Percentiles rank a stretch among this genome's conserved stretches.
phyloP scores from a whole-genome alignment of 2,113 vertebrate species.

The Chunga burmeisteri region DNA sequence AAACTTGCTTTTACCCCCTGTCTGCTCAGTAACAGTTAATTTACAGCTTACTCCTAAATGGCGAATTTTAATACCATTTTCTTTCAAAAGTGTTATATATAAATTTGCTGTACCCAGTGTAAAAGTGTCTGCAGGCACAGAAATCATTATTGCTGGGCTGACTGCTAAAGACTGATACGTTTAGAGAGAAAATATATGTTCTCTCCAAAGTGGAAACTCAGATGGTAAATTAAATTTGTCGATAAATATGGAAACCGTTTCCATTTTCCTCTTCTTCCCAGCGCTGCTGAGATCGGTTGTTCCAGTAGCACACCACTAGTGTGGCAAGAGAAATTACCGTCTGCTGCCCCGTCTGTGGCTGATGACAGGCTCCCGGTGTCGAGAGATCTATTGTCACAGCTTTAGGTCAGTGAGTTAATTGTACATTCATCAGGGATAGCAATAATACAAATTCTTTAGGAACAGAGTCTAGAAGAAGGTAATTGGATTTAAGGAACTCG shows the following conservation, averaged over 20 bases:
- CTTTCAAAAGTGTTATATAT: neutral
- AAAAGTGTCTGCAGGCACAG: slow-evolving; percentile 31
- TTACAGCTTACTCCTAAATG: slow-evolving; percentile 21
- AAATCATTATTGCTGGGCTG: slow-evolving; percentile 5
- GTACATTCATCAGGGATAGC: neutral
- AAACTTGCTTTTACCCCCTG: neutral
- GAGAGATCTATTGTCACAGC: neutral
- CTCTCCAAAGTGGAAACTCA: neutral
- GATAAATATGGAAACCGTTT: slow-evolving; percentile 64
- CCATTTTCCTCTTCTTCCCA: neutral
- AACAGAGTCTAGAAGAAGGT: neutral
- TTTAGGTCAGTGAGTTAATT: neutral
- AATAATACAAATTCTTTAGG: neutral
- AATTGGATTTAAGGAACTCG: neutral
- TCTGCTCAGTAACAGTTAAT: slow-evolving; percentile 11
- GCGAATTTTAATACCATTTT: slow-evolving; percentile 23
- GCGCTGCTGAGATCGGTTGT: neutral
- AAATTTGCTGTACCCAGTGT: neutral
- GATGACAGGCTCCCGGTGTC: neutral
- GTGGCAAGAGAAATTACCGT: neutral
- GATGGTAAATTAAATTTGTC: slow-evolving; percentile 61
- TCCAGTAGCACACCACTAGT: neutral
- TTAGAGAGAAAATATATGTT: slow-evolving; percentile 11
- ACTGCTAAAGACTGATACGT: slow-evolving; percentile 37
- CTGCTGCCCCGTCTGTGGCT: neutral